Evolutionary conservation across 2,888 invertebrate genomes (phyloP).

Genomic region (Pandemis corylana): DNA sequence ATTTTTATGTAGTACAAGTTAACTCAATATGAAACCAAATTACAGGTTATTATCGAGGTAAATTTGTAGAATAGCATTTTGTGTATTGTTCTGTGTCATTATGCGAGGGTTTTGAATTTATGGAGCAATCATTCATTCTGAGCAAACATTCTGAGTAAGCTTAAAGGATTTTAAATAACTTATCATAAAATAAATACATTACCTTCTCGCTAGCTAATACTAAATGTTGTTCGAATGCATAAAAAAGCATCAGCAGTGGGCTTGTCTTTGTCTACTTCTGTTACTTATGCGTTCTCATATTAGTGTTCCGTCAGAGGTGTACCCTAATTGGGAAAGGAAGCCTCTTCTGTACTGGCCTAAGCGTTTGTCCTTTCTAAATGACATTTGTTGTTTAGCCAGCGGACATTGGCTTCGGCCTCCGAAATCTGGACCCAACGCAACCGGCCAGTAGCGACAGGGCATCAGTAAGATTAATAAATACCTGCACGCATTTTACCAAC

Average conservation of each 20-base stretch:
- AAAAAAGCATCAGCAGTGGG: constrained; percentile 16
- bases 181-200: constrained; percentile 9
- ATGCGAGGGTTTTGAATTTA: constrained; percentile 23
- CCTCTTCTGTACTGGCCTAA: constrained; percentile 52
- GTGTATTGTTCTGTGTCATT: constrained; percentile 16
- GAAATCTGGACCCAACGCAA: constrained; percentile 76
- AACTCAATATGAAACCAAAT: background rate
- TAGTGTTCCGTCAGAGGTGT: constrained; percentile 22
- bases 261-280: background rate
- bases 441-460: constrained; percentile 74
- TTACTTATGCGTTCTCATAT: constrained; percentile 10
- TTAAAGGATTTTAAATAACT: background rate
- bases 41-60: background rate
- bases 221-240: constrained; percentile 4
- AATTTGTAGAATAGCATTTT: constrained; percentile 6
- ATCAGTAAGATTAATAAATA: constrained; percentile 73
- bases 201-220: background rate
- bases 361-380: constrained; percentile 51
- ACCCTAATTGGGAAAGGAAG: constrained; percentile 24
- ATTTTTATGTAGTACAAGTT: background rate
- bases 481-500: constrained; percentile 63
- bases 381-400: constrained; percentile 73
- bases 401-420: constrained; percentile 77
- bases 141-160: background rate
- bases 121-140: background rate